phyloP scores from a whole-genome alignment of 2,113 vertebrate genomes.

The Ictalurus punctatus region DNA sequence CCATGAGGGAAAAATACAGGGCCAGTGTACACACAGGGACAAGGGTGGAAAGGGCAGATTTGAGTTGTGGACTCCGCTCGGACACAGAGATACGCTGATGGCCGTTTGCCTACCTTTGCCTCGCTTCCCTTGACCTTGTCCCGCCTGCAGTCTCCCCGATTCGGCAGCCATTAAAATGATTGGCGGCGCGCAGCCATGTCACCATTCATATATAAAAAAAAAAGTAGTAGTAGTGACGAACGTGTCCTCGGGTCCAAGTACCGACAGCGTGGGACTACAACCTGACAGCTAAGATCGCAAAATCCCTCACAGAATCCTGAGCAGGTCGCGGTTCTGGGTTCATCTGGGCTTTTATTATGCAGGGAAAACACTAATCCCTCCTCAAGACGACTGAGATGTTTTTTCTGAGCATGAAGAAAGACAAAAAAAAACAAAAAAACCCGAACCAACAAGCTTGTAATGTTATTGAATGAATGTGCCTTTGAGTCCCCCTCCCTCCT shows the following conservation, averaged over 20 bases:
- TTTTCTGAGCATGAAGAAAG: background rate
- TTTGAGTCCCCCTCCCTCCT: conserved; percentile 51
- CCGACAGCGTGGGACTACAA: background rate
- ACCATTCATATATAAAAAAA: conserved; percentile 76
- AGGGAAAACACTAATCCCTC: background rate
- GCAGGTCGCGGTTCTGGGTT: background rate
- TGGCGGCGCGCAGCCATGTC: conserved; percentile 77
- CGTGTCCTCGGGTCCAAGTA: conserved; percentile 64
- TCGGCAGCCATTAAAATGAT: conserved; percentile 82
- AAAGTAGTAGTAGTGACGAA: conserved; percentile 64
- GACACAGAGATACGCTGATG: conserved; percentile 73
- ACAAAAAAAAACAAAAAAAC: background rate
- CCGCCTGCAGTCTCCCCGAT: conserved; percentile 81
- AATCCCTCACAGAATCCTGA: background rate
- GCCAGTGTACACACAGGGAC: conserved; percentile 71
- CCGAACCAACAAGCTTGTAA: background rate
- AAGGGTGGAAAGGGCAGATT: conserved; percentile 70
- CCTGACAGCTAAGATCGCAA: background rate
- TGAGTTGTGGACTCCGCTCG: conserved; percentile 72
- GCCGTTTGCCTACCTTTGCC: conserved; percentile 77
- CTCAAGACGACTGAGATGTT: background rate
- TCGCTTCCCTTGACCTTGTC: conserved; percentile 78
- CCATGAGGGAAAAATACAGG: conserved; percentile 62
- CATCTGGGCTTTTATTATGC: background rate
- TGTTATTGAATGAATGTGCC: conserved; percentile 18